Evolutionary conservation across 1,140 invertebrate genomes (phyloP), one percentile per base, ranked within the genome.

Genomic region (Drosophila ambigua): DNA sequence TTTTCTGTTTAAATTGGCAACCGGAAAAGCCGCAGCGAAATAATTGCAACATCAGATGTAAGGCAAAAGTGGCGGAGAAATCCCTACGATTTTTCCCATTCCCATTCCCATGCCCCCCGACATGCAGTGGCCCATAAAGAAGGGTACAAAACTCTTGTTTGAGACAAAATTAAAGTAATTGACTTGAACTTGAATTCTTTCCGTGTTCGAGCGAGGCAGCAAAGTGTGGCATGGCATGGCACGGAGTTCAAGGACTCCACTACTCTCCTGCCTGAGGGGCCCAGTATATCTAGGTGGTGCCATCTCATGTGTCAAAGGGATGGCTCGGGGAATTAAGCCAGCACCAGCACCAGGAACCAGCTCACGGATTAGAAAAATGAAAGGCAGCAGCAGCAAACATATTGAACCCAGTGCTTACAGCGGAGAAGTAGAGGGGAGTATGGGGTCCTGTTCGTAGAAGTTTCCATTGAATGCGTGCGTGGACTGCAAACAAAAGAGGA

Each of bases 241-340:
- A 85, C 31, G 3, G 8, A 74, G 81, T 85, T 87, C 81, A 85
- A 87, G 81, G 81, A 65, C 73, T 26, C 24, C 48, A 52, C 15
- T 55, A 41, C 28, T 11, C 9, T 11, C 35, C 4, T 4, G 4
- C 11, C 11, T 11, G 35, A 43, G 50, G 8, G 28, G 35, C 20
- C 20, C 48, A 44, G 43, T 20, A 49, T 11, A 49, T 11, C 50
- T 26, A 35, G 9, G 2, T 28, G 13, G 35, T 55, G 68, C 57
- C 72, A 55, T 49, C 41, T 73, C 60, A 35, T 63, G 63, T 83
- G 80, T 84, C 76, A 83, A 75, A 87, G 61, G 61, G 43, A 73
- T 58, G 60, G 62, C 44, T 54, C 31, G 31, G 51, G 69, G 78
- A 85, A 85, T 85, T 81, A 87, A 77, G 35, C 35, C 35, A 39